A percentile compares a stretch with the other conserved stretches of the same genome.
Evolutionary conservation across 2,113 vertebrate genomes (phyloP).

Genomic region (Hippotragus niger): DNA sequence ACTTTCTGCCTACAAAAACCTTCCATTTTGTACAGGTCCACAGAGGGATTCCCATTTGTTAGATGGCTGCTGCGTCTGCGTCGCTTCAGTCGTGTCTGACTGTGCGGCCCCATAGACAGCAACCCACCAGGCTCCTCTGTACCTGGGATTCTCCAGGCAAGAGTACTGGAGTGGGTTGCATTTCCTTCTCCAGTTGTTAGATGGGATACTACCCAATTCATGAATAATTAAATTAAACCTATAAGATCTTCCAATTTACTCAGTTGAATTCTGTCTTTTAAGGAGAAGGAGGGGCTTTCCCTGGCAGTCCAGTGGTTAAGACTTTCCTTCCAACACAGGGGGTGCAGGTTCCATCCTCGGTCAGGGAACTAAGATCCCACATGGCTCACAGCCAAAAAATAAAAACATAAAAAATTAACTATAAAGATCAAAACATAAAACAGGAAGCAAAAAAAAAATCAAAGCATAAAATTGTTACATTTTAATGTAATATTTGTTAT

Average conservation of each 20-base stretch:
- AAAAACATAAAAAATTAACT: not conserved
- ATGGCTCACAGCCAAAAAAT: not conserved
- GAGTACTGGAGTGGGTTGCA: not conserved
- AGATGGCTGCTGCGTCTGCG: not conserved
- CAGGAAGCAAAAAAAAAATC: not conserved
- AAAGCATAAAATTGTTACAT: not conserved
- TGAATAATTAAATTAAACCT: not conserved
- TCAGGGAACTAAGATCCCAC: not conserved
- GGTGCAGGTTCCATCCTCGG: not conserved
- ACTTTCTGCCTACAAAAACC: not conserved
- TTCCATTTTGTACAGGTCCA: not conserved
- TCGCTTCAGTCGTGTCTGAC: rapidly evolving
- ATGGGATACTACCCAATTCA: not conserved
- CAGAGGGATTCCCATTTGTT: not conserved
- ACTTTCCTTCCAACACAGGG: not conserved
- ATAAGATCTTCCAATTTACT: not conserved
- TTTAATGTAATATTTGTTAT: not conserved
- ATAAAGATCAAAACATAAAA: not conserved
- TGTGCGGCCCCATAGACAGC: rapidly evolving
- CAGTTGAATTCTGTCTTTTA: not conserved
- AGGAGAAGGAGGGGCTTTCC: not conserved
- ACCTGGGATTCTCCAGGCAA: not conserved
- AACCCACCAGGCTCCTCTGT: no score
- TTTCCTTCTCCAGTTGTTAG: not conserved
- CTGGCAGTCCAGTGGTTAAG: not conserved